phyloP scores from a whole-genome alignment of 1,140 invertebrate species.

The Streblospio benedicti region DNA sequence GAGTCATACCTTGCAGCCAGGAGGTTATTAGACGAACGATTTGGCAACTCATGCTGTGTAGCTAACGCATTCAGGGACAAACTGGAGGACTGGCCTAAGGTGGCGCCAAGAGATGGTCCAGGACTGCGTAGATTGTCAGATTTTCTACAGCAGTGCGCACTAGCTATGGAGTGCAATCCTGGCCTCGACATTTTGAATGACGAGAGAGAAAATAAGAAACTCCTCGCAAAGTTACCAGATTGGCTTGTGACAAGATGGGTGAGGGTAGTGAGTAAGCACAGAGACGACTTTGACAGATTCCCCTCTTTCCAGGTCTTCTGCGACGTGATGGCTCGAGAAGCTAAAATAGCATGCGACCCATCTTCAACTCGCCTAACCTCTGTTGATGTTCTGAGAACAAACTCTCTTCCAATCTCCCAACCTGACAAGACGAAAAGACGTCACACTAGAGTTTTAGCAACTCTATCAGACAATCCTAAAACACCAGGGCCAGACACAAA shows the following conservation, averaged over 20 bases:
- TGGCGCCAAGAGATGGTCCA: conserved; percentile 5
- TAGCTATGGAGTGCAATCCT: background rate
- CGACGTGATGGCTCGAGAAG: background rate
- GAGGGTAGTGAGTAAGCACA: background rate
- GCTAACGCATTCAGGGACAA: conserved; percentile 7
- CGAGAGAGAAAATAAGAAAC: background rate
- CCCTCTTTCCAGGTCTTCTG: background rate
- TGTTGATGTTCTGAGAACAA: background rate
- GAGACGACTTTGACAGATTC: background rate
- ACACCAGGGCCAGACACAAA: background rate
- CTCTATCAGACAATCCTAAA: background rate
- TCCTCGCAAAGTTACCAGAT: background rate
- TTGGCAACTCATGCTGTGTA: background rate
- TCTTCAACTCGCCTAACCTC: no score
- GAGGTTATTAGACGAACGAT: background rate
- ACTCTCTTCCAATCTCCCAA: background rate
- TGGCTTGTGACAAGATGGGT: background rate
- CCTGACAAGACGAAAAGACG: background rate
- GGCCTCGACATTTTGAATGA: background rate
- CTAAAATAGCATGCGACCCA: background rate
- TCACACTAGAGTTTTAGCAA: background rate
- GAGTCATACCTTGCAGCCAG: no score
- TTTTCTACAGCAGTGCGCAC: conserved; percentile 15
- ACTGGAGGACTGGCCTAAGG: conserved; percentile 6
- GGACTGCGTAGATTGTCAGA: conserved; percentile 17